Conservation (phyloP, 2,888 invertebrate species). For the Cylloceria caligata region DNA sequence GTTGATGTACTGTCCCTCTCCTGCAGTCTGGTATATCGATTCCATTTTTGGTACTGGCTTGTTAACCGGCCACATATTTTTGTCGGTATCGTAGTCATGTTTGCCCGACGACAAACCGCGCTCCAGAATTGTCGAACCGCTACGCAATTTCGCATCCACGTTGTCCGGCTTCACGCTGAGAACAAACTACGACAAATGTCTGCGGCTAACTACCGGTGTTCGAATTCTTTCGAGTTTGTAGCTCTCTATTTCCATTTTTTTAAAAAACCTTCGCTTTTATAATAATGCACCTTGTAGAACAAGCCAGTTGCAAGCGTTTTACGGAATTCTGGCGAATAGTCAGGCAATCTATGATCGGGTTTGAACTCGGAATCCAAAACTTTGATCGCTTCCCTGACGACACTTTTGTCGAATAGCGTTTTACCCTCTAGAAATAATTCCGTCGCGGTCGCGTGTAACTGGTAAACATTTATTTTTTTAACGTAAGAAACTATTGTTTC, state of each 20-base stretch:
- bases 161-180: slow-evolving; percentile 86
- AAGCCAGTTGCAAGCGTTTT: slow-evolving; percentile 90
- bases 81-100: slow-evolving; percentile 90
- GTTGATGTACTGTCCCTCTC: slow-evolving; percentile 92
- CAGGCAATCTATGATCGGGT: slow-evolving; percentile 88
- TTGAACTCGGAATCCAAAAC: slow-evolving; percentile 87
- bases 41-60: slow-evolving; percentile 91
- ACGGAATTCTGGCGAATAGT: slow-evolving; percentile 89
- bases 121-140: slow-evolving; percentile 87
- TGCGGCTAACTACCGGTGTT: slow-evolving; percentile 7
- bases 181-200: slow-evolving; percentile 84
- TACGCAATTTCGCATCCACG: slow-evolving; percentile 85
- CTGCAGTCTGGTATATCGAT: slow-evolving; percentile 89
- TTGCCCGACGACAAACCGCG: slow-evolving; percentile 89
- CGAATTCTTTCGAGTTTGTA: background rate
- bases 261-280: background rate
- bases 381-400: slow-evolving; percentile 86
- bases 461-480: slow-evolving; percentile 3
- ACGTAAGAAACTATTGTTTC: background rate
- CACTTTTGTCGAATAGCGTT: slow-evolving; percentile 83
- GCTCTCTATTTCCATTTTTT: no score
- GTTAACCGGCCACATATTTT: slow-evolving; percentile 90
- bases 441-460: slow-evolving; percentile 87
- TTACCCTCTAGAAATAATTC: slow-evolving; percentile 86
- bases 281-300: slow-evolving; percentile 90